Evolutionary conservation across 2,113 vertebrate species (phyloP).

Genomic region (Camarhynchus parvulus): DNA sequence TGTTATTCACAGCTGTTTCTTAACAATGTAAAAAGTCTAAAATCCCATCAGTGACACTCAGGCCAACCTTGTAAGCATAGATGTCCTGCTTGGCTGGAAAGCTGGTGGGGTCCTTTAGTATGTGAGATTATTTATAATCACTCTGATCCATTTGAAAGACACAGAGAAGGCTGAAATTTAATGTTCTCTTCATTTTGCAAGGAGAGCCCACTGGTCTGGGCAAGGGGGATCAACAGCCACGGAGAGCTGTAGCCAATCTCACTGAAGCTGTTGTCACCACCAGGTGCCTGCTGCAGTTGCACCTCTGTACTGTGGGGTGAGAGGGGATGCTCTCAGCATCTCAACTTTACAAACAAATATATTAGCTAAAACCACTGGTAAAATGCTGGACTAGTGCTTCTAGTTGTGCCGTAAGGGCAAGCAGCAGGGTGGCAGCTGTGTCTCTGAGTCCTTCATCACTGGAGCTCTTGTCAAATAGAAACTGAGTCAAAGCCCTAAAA

Average conservation of each 20-base stretch:
- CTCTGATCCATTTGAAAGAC: neutral
- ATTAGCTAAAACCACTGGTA: neutral
- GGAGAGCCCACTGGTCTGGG: neutral
- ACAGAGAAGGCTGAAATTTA: neutral
- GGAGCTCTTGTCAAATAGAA: neutral
- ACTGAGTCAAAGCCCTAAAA: constrained; percentile 34
- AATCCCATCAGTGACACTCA: neutral
- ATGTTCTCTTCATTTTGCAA: neutral
- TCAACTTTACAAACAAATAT: neutral
- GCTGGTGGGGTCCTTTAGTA: neutral
- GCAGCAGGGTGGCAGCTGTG: neutral
- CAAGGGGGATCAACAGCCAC: neutral
- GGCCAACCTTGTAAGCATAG: neutral
- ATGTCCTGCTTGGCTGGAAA: neutral
- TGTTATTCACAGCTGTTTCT: neutral
- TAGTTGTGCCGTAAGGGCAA: neutral
- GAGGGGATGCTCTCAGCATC: neutral
- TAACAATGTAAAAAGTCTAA: neutral
- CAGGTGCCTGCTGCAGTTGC: neutral
- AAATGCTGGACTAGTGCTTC: neutral
- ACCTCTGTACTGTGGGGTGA: neutral
- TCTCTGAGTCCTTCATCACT: fast-evolving
- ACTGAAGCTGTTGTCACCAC: neutral
- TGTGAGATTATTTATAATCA: neutral
- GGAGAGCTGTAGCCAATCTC: neutral